Evolutionary conservation across 2,113 vertebrate genomes (phyloP), one percentile per base, ranked within the genome.

Genomic region (Myotis brandtii): DNA sequence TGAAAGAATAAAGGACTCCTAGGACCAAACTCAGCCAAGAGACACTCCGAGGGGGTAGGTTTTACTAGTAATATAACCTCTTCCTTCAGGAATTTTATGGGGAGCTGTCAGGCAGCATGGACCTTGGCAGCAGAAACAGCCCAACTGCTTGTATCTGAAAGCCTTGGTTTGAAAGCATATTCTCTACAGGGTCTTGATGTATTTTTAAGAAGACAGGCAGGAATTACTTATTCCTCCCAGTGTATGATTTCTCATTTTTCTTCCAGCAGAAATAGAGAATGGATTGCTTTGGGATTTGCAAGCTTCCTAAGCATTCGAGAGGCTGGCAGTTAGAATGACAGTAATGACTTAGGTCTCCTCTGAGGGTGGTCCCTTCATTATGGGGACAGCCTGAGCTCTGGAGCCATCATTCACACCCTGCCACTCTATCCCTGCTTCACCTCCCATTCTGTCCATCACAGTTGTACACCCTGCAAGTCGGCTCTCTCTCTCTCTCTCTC

Each of bases 261-360:
- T 92, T 95, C 90, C 67, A 95, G 85, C 72, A 95, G 94, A 97
- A 96, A 92, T 86, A 32, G 54, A 72, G 92, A 95, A 92, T 83
- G 92, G 62, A 95, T 98, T 95, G 96, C 92, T 97, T 46, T 96
- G 96, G 95, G 97, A 97, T 97, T 97, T 92, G 43, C 48, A 84
- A 83, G 85, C 79, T 97, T 92, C 70, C 92, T 80, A 69, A 95
- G 94, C 56, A 34, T 91, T 96, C 9, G 7, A 54, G 87, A 91
- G 48, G 84, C 72, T 95, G 82, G 92, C 94, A 94, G 92, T 92
- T 93, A 83, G 96, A 91, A 88, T 72, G 96, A 96, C 90, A 95
- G 90, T 96, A 91, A 93, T 97, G 96, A 97, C 86, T 96, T 93
- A 91, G 96, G 56, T 79, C 90, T 95, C 96, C 96, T 93, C 73